Evolutionary conservation across 2,797 vertebrate genomes (phyloP).

Genomic region (Coilia nasus): DNA sequence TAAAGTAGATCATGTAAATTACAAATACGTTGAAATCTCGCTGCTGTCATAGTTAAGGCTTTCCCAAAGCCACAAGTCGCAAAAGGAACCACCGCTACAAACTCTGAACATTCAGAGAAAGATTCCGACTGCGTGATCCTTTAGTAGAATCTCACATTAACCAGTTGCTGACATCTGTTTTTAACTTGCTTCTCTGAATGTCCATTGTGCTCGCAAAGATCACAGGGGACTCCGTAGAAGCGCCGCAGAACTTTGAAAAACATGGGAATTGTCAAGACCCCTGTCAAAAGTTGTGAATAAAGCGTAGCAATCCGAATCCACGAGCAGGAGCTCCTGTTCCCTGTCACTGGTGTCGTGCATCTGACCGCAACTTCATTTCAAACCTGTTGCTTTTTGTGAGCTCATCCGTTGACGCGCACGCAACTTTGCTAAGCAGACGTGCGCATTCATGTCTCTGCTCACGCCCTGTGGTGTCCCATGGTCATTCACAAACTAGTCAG

Average conservation of each 20-base stretch:
- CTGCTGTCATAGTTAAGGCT: background rate
- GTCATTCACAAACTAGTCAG: constrained; percentile 11
- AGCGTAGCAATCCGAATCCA: background rate
- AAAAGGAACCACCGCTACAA: background rate
- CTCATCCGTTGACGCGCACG: constrained; percentile 53
- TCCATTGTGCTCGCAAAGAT: background rate
- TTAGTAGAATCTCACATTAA: background rate
- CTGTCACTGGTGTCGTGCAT: constrained; percentile 1
- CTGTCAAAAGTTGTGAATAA: constrained; percentile 23
- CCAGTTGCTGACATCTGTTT: background rate
- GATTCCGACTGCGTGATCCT: background rate
- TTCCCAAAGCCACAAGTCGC: background rate
- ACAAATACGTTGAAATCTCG: background rate
- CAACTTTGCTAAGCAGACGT: constrained; percentile 56
- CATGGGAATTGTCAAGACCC: background rate
- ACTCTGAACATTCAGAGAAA: background rate
- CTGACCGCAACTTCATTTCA: constrained; percentile 32
- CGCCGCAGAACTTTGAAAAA: background rate
- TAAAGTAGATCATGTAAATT: background rate
- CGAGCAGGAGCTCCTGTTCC: background rate
- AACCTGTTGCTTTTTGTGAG: constrained; percentile 63
- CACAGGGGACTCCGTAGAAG: background rate
- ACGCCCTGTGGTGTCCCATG: background rate
- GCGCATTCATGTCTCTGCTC: constrained; percentile 59
- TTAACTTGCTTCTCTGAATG: background rate